These are phyloP conservation scores for Peucedramus taeniatus DNA, from an alignment of 2,113 vertebrate genomes.

Conservation along the genomic window DNA sequence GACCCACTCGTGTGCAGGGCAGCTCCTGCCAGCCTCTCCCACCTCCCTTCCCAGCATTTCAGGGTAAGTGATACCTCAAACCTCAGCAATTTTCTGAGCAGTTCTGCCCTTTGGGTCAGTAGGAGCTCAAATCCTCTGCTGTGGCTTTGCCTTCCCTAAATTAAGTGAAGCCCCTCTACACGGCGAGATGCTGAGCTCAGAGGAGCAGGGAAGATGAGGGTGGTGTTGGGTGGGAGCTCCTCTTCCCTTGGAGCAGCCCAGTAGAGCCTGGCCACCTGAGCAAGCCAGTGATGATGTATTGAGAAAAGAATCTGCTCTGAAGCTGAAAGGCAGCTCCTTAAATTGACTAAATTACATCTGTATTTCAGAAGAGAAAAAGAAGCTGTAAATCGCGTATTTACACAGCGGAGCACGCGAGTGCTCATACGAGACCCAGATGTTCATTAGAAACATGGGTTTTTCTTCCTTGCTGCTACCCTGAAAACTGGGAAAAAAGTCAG, in stretches of 20 bases:
- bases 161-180: background rate
- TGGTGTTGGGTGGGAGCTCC: background rate
- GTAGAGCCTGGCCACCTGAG: background rate
- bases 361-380: background rate
- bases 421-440: constrained; percentile 33
- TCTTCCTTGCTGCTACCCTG: background rate
- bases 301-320: background rate
- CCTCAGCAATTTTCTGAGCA: background rate
- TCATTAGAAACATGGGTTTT: background rate
- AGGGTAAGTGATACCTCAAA: background rate
- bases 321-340: background rate
- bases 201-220: background rate
- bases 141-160: background rate
- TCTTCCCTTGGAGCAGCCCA: background rate
- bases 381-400: constrained; percentile 1
- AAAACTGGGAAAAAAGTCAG: background rate
- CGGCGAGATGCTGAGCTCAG: accelerated
- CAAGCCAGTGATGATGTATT: background rate
- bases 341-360: background rate
- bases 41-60: background rate
- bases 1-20: accelerated
- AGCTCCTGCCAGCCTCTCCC: background rate
- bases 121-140: background rate
- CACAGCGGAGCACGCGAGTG: background rate
- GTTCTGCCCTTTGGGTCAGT: background rate